These are phyloP conservation scores for Eurosta solidaginis DNA, from an alignment of 1,140 invertebrate genomes.

Conservation along the genomic window DNA sequence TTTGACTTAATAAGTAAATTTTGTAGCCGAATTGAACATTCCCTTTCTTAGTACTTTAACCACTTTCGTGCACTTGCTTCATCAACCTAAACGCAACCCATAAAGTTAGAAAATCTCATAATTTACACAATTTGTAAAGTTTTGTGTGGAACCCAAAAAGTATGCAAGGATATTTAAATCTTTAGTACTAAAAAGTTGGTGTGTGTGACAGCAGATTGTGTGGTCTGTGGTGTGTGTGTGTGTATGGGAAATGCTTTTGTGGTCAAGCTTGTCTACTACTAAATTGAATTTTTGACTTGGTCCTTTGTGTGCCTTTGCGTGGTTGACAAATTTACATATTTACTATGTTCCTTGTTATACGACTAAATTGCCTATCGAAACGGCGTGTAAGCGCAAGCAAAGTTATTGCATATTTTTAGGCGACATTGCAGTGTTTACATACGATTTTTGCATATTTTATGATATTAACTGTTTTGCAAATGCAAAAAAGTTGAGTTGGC, in stretches of 20 bases:
- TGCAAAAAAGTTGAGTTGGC: too few relatives aligned
- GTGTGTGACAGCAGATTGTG: neutral
- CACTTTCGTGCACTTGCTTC: too few relatives aligned
- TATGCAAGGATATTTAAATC: neutral
- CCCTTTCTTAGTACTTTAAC: too few relatives aligned
- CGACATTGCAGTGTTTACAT: neutral
- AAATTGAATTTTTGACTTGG: neutral
- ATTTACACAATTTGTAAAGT: neutral
- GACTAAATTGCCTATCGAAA: neutral
- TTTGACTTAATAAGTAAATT: too few relatives aligned
- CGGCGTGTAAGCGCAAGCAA: neutral
- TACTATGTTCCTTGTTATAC: neutral
- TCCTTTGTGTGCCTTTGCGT: neutral
- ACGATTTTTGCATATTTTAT: slow-evolving; percentile 8
- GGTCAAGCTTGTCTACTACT: neutral
- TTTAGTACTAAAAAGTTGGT: neutral
- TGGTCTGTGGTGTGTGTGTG: neutral
- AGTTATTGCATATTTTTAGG: neutral
- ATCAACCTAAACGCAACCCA: neutral
- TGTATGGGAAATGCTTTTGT: neutral
- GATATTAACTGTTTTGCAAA: neutral
- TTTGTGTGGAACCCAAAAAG: neutral
- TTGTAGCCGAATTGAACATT: too few relatives aligned
- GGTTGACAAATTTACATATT: too few relatives aligned
- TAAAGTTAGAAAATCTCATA: neutral